Conservation (phyloP, 2,797 vertebrate genomes). For the Sebastes baramenuke region DNA sequence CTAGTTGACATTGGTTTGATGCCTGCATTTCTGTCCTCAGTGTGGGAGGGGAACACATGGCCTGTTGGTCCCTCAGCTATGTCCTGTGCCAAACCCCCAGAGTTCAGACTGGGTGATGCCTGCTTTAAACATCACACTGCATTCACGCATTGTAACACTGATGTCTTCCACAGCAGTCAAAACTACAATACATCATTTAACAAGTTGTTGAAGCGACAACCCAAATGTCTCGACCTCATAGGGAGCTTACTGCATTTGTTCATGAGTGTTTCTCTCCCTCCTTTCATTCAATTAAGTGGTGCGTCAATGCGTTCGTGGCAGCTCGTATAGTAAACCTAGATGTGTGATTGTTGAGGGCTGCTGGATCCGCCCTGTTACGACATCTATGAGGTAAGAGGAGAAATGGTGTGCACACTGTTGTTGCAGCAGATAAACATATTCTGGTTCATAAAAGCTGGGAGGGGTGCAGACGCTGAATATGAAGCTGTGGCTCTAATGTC, state of each 20-base stretch:
- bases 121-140: slow-evolving; percentile 28
- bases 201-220: slow-evolving; percentile 12
- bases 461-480: slow-evolving; percentile 1
- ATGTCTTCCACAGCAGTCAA: slow-evolving; percentile 25
- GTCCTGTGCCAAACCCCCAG: slow-evolving; percentile 46
- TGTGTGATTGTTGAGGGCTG: slow-evolving; percentile 18
- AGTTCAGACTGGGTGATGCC: slow-evolving; percentile 42
- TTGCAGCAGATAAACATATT: slow-evolving; percentile 27
- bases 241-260: background rate
- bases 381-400: slow-evolving; percentile 59
- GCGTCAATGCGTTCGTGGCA: slow-evolving; percentile 28
- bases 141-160: slow-evolving; percentile 16
- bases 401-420: background rate
- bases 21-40: slow-evolving; percentile 32
- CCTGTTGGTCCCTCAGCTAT: background rate
- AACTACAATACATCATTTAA: slow-evolving; percentile 9
- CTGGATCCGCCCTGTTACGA: slow-evolving; percentile 46
- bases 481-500: slow-evolving; percentile 5
- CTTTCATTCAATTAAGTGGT: slow-evolving; percentile 41
- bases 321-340: slow-evolving; percentile 30
- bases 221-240: slow-evolving; percentile 38
- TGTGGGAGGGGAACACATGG: slow-evolving; percentile 19
- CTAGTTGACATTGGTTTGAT: slow-evolving; percentile 32
- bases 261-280: slow-evolving; percentile 9
- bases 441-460: slow-evolving; percentile 13